Conservation (phyloP, 2,113 vertebrate species). For the Seriola rivoliana region DNA sequence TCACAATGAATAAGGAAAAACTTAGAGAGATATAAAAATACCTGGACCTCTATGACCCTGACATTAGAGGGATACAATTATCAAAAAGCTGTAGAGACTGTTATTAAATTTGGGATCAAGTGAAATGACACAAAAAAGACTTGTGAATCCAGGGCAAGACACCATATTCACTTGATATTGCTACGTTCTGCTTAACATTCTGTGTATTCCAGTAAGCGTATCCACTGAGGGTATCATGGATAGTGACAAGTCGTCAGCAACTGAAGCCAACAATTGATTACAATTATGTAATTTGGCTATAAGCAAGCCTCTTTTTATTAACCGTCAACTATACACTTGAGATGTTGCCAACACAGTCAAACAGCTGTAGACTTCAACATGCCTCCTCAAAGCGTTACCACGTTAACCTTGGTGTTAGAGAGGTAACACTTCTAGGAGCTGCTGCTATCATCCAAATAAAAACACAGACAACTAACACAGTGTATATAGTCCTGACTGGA, state of each 20-base stretch:
- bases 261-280: background rate
- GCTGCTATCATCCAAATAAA: background rate
- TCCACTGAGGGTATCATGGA: background rate
- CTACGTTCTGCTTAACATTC: background rate
- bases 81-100: background rate
- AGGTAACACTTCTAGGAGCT: too few relatives aligned
- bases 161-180: too few relatives aligned
- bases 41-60: background rate
- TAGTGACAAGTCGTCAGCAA: too few relatives aligned
- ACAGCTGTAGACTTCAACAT: background rate
- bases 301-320: slow-evolving; percentile 29
- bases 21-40: background rate
- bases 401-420: too few relatives aligned
- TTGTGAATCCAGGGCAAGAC: background rate
- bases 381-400: background rate
- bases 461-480: background rate
- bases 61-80: background rate
- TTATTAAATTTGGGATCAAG: background rate
- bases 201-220: background rate
- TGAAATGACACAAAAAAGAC: background rate
- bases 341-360: slow-evolving; percentile 2
- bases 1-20: background rate
- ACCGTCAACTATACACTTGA: slow-evolving; percentile 8
- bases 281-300: slow-evolving; percentile 17
- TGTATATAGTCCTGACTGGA: background rate